Evolutionary conservation across 2,797 vertebrate genomes (phyloP).

Genomic region (Limosa lapponica): DNA sequence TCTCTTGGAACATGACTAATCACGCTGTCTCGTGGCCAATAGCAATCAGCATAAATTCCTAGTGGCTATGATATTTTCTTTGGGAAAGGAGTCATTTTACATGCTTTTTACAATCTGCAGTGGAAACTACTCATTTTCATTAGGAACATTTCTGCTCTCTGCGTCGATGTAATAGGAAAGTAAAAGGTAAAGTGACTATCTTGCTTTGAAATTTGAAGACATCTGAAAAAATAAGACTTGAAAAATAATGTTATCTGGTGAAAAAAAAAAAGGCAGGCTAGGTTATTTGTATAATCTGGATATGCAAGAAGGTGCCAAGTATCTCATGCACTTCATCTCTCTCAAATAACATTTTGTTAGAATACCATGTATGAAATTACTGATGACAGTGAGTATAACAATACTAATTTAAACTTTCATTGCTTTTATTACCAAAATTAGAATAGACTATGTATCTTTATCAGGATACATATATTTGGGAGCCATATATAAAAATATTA

Average conservation of each 20-base stretch:
- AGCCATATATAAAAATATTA: not conserved
- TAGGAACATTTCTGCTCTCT: not conserved
- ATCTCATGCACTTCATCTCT: not conserved
- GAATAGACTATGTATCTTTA: not conserved
- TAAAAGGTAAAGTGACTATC: not conserved
- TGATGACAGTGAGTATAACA: not conserved
- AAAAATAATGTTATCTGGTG: not conserved
- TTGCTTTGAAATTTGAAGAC: not conserved
- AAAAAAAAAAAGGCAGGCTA: not conserved
- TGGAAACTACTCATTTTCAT: not conserved
- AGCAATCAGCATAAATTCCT: not conserved
- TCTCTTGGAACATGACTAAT: not conserved
- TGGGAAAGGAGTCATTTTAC: not conserved
- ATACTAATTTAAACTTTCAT: not conserved
- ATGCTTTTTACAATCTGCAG: not conserved
- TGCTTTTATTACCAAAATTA: not conserved
- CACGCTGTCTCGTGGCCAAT: not conserved
- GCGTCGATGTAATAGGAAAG: not conserved
- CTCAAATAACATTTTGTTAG: not conserved
- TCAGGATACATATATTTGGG: not conserved
- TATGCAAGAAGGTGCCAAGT: not conserved
- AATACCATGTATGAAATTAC: not conserved
- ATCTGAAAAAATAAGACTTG: not conserved
- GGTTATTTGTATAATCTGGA: not conserved
- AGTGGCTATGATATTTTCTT: not conserved